These are phyloP conservation scores for Siderastrea siderea DNA, from an alignment of 92 coral and sea anemone species.

Conservation along the genomic window DNA sequence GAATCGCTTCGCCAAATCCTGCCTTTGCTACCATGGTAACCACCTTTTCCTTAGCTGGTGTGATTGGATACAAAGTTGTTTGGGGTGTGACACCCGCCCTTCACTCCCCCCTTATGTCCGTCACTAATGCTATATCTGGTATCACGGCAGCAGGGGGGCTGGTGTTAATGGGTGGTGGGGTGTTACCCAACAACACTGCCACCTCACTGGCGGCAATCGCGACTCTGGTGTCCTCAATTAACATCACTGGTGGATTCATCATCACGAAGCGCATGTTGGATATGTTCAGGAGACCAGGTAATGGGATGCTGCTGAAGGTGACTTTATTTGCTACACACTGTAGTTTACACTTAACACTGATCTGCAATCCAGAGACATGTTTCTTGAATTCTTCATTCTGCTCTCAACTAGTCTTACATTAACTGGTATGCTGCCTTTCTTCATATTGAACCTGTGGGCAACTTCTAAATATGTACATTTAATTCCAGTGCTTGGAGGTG, in stretches of 20 bases:
- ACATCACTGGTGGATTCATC: constrained; percentile 98
- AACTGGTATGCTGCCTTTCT: too few species aligned
- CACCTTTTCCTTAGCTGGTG: constrained; percentile 98
- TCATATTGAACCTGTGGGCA: too few species aligned
- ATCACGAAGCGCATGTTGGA: constrained; percentile 99
- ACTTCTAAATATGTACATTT: too few species aligned
- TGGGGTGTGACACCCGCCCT: constrained; percentile 99
- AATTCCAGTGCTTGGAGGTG: too few species aligned
- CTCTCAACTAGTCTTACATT: too few species aligned
- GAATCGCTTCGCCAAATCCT: constrained; percentile 90
- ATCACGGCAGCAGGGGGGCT: constrained; percentile 99
- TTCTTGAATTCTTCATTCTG: too few species aligned
- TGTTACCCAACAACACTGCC: constrained; percentile 82
- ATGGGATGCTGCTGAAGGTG: neutral
- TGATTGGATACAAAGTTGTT: constrained; percentile 99
- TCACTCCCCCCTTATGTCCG: constrained; percentile 99
- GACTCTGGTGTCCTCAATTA: constrained; percentile 92
- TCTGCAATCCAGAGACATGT: too few species aligned
- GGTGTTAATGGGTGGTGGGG: constrained; percentile 97
- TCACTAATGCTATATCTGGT: constrained; percentile 98
- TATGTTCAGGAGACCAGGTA: constrained; percentile 99
- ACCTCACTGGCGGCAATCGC: constrained; percentile 95
- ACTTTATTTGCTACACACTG: neutral
- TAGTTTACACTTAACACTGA: neutral
- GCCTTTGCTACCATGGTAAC: constrained; percentile 99